Evolutionary conservation across 1,140 invertebrate genomes (phyloP).

Genomic region (Dreissena rostriformis): DNA sequence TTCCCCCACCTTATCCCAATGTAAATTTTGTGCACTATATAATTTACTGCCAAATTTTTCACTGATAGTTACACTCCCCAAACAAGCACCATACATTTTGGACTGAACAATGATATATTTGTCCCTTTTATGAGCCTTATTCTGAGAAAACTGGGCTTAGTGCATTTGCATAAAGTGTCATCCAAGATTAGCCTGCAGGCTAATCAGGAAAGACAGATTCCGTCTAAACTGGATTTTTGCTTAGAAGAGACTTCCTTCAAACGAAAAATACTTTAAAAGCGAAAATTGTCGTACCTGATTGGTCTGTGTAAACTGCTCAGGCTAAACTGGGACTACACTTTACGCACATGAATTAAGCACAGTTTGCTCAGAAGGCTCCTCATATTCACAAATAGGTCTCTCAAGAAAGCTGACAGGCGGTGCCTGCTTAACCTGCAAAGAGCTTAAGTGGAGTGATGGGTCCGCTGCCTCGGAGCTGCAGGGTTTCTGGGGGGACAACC

Average conservation of each 20-base stretch:
- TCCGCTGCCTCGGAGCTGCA: background rate
- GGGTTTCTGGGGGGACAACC: constrained; percentile 42
- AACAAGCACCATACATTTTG: too few species aligned
- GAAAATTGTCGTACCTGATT: too few species aligned
- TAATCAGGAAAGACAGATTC: background rate
- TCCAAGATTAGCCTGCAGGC: background rate
- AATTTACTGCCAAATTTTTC: too few species aligned
- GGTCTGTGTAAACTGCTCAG: background rate
- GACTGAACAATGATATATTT: background rate
- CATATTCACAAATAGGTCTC: background rate
- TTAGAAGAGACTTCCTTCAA: too few species aligned
- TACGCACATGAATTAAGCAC: background rate
- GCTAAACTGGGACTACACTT: background rate
- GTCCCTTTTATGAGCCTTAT: background rate
- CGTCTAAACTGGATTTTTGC: too few species aligned
- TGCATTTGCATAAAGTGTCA: background rate
- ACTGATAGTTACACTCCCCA: too few species aligned
- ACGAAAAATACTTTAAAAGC: too few species aligned
- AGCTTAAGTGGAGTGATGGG: constrained; percentile 31
- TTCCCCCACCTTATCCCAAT: too few species aligned
- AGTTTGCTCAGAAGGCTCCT: too few species aligned
- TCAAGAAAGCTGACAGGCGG: background rate
- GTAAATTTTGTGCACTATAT: too few species aligned
- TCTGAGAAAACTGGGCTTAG: background rate
- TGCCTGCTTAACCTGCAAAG: background rate